Base-by-base conservation (phyloP, 2,888 invertebrate species). In the Phlogophora meticulosa region DNA sequence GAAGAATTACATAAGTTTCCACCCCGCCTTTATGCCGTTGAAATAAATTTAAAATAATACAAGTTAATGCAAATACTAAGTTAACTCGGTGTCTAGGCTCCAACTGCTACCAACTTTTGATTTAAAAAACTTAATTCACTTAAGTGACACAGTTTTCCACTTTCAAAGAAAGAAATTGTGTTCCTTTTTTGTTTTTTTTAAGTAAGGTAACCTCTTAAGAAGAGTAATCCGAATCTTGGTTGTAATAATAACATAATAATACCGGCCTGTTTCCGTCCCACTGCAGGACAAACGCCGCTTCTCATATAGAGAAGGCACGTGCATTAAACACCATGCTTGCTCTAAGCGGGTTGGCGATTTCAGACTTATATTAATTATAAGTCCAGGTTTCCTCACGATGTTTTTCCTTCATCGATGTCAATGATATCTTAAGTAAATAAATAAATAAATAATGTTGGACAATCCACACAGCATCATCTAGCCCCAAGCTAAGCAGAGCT, bases 81-180 rank as follows among this genome's bases (percentile, higher is more conserved):
- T 66, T 49, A 48, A 60, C 52, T 65, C 57, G n/a, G 42, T 57
- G 53, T 58, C 55, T 48, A 34, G 58, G 64, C 55, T 52, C 46
- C 56, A 49, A 69, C 64, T 80, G 80, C 82, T 69, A 53, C 51
- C 38, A 64, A 75, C 67, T 81, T 76, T 72, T 74, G 80, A 81
- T 75, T 80, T 71, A 76, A 74, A 65, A 64, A 52, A 57, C 64
- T 74, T 71, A 72, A 80, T 71, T 80, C 46, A 53, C 20, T 78
- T 24, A 15, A 62, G 64, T 38, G 65, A 78, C 70, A 73, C 55
- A 40, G 62, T 66, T 76, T 66, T 71, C 51, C 71, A 71, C 78
- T 69, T 66, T 61, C 58, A 64, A 61, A 34, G 40, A 56, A 66
- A 56, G 53, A 46, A 58, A 66, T 73, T 66, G 67, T 52, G 48